Conservation (phyloP, 2,888 invertebrate genomes). For the Eilema griseolum region DNA sequence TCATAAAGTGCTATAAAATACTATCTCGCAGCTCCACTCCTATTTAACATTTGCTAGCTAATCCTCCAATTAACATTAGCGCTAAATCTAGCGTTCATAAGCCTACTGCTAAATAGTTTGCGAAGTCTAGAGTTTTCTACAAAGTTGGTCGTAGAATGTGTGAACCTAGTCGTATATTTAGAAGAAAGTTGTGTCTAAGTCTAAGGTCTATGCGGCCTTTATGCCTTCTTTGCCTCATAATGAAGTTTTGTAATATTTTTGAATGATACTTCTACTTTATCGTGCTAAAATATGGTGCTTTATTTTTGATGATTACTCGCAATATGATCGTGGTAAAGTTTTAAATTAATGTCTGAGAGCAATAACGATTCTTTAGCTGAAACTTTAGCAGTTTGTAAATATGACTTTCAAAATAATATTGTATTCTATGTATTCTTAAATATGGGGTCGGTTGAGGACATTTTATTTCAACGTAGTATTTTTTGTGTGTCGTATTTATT, state of each 20-base stretch:
- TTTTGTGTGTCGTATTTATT: background rate
- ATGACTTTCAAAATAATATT: background rate
- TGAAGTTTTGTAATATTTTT: background rate
- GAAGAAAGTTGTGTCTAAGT: background rate
- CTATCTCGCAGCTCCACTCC: background rate
- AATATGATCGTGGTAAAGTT: slow-evolving; percentile 11
- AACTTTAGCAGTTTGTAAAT: slow-evolving; percentile 6
- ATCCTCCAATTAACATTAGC: slow-evolving; percentile 1
- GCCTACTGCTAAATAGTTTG: background rate
- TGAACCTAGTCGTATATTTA: background rate
- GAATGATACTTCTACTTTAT: background rate
- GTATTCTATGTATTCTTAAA: background rate
- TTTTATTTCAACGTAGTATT: background rate
- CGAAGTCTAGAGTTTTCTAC: background rate
- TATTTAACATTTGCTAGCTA: background rate
- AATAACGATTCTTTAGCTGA: background rate
- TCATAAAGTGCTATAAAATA: background rate
- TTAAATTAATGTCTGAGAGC: slow-evolving; percentile 4
- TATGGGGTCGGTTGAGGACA: background rate
- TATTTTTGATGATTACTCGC: background rate
- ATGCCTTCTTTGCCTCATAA: background rate
- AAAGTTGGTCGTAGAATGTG: background rate
- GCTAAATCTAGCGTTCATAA: background rate
- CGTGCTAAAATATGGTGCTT: background rate
- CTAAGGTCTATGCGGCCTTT: no score